Evolutionary conservation across 2,888 invertebrate species (phyloP).

Genomic region (Pachliopta kotzebuea): DNA sequence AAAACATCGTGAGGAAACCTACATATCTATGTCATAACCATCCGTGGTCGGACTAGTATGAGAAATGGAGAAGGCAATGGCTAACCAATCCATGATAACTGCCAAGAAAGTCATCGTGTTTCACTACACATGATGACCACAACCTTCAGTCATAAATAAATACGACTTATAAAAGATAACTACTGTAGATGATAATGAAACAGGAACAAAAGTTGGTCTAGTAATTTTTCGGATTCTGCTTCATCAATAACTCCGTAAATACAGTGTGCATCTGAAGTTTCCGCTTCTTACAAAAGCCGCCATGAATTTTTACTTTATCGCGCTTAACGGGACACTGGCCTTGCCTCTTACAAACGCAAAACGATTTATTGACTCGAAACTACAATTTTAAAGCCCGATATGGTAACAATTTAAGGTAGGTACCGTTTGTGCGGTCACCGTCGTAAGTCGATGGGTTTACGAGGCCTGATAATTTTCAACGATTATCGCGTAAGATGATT

Average conservation of each 20-base stretch:
- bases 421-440: constrained; percentile 37
- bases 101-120: no score
- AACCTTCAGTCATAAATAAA: no score
- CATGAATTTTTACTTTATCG: constrained; percentile 55
- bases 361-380: constrained; percentile 60
- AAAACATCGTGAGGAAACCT: no score
- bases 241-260: constrained; percentile 17
- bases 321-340: constrained; percentile 59
- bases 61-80: no score
- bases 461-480: constrained; percentile 17
- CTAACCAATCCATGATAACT: no score
- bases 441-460: constrained; percentile 23
- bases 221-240: background rate
- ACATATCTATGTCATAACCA: no score
- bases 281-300: constrained; percentile 59
- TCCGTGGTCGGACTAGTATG: no score
- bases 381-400: constrained; percentile 49
- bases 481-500: constrained; percentile 12
- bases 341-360: constrained; percentile 43
- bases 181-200: no score
- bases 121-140: no score
- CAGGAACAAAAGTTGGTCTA: no score
- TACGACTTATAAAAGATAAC: no score
- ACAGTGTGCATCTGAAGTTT: constrained; percentile 54
- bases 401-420: constrained; percentile 45